Percentiles rank a stretch among this genome's conserved stretches.
Evolutionary conservation across 1,140 invertebrate species (phyloP).

Genomic region (Carcinoscorpius rotundicauda): DNA sequence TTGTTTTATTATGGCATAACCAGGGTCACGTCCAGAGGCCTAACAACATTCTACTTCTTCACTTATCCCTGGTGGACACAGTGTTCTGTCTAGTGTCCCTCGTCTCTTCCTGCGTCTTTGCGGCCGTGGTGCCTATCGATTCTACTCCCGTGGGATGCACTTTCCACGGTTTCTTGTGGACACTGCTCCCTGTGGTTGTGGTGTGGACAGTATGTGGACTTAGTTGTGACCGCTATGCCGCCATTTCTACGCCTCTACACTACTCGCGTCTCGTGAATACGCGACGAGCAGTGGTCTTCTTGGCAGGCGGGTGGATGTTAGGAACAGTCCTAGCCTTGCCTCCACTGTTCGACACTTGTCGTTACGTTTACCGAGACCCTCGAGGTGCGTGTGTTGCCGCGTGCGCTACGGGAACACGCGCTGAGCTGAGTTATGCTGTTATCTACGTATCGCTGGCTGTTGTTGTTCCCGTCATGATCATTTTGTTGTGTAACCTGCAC

Average conservation of each 20-base stretch:
- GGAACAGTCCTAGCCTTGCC: conserved; percentile 26
- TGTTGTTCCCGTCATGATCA: conserved; percentile 50
- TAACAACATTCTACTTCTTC: conserved; percentile 54
- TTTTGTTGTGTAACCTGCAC: conserved; percentile 50
- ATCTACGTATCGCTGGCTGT: conserved; percentile 51
- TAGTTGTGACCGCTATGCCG: conserved; percentile 63
- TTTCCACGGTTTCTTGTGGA: conserved; percentile 50
- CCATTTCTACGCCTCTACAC: conserved; percentile 60
- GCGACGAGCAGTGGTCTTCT: conserved; percentile 41
- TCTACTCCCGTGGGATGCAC: conserved; percentile 25
- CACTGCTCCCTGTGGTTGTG: conserved; percentile 54
- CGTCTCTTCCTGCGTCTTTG: conserved; percentile 35
- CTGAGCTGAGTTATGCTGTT: conserved; percentile 42
- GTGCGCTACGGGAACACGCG: conserved; percentile 43
- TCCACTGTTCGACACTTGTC: conserved; percentile 35
- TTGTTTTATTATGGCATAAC: conserved; percentile 17
- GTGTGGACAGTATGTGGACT: conserved; percentile 66
- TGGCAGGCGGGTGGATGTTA: conserved; percentile 37
- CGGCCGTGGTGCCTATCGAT: neutral
- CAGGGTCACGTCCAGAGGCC: conserved; percentile 38
- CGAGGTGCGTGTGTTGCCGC: conserved; percentile 50
- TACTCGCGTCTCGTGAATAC: conserved; percentile 57
- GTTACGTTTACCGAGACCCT: conserved; percentile 42
- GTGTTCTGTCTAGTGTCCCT: conserved; percentile 46
- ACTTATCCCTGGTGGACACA: conserved; percentile 52